Evolutionary conservation across 2,888 invertebrate species (phyloP).

Genomic region (Gortyna flavago): DNA sequence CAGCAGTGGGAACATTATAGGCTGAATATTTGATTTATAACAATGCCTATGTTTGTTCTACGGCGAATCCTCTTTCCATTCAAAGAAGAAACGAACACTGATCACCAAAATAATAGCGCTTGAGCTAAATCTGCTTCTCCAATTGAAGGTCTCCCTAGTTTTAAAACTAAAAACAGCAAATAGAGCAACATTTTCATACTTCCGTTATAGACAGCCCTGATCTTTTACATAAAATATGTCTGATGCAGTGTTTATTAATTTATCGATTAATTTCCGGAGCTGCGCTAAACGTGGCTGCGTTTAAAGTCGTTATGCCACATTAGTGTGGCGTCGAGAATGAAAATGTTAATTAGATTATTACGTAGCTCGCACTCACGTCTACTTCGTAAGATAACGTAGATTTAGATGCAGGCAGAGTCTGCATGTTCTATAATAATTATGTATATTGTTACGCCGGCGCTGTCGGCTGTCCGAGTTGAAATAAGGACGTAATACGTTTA

Average conservation of each 20-base stretch:
- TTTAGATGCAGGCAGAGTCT: slow-evolving; percentile 49
- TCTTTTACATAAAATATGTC: slow-evolving; percentile 16
- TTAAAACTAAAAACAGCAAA: slow-evolving; percentile 1
- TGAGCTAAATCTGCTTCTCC: background rate
- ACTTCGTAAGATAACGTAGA: slow-evolving; percentile 46
- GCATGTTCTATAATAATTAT: slow-evolving; percentile 21
- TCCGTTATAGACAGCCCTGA: slow-evolving; percentile 19
- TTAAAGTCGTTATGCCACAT: slow-evolving; percentile 34
- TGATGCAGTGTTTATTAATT: slow-evolving; percentile 50
- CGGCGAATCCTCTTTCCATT: background rate
- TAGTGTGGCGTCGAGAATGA: slow-evolving; percentile 35
- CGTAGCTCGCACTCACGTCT: slow-evolving; percentile 23
- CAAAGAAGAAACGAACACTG: background rate
- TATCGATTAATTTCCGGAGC: slow-evolving; percentile 52
- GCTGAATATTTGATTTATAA: too few relatives aligned
- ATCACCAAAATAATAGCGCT: background rate
- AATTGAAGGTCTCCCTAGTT: slow-evolving; percentile 6
- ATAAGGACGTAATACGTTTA: slow-evolving; percentile 40
- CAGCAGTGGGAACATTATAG: too few relatives aligned
- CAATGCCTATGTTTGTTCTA: background rate
- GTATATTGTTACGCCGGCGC: slow-evolving; percentile 24
- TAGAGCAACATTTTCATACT: slow-evolving; percentile 15
- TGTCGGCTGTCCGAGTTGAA: slow-evolving; percentile 42
- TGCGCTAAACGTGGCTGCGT: slow-evolving; percentile 33
- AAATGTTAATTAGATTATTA: slow-evolving; percentile 57